Evolutionary conservation across 2,888 invertebrate species (phyloP).

Genomic region (Cryptocephalus moraei): DNA sequence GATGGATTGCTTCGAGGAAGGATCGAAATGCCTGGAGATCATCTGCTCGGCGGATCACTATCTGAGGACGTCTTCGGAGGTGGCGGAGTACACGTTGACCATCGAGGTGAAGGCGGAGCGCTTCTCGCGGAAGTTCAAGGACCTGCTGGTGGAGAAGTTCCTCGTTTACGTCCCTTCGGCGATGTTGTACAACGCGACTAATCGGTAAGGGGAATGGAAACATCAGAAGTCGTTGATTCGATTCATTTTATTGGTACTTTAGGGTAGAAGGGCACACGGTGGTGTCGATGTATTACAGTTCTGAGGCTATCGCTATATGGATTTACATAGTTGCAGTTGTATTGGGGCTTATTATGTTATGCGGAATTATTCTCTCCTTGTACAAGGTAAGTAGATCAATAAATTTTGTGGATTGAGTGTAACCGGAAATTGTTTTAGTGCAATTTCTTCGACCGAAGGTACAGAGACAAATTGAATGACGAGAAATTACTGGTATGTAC

Average conservation of each 20-base stretch:
- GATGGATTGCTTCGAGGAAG: conserved; percentile 9
- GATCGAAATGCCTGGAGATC: not conserved
- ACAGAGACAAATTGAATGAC: conserved; percentile 16
- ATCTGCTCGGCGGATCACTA: conserved; percentile 5
- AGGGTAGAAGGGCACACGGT: conserved; percentile 11
- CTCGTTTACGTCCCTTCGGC: conserved; percentile 13
- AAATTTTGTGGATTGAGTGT: not conserved
- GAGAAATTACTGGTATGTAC: conserved; percentile 12
- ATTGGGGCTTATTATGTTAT: conserved; percentile 13
- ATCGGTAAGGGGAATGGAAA: conserved; percentile 8
- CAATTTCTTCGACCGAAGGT: conserved; percentile 17
- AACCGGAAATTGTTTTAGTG: conserved; percentile 12
- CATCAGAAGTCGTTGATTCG: not conserved
- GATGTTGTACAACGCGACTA: conserved; percentile 7
- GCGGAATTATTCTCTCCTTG: conserved; percentile 11
- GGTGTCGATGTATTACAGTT: conserved; percentile 12
- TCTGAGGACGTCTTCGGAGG: conserved; percentile 10
- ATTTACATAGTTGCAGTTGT: conserved; percentile 13
- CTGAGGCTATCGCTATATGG: conserved; percentile 13
- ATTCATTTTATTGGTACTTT: conserved; percentile 4
- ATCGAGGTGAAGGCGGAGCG: conserved; percentile 6
- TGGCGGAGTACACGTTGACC: conserved; percentile 9
- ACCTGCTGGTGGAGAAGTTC: conserved; percentile 11
- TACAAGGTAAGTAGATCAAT: conserved; percentile 14
- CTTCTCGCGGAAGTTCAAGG: conserved; percentile 9